A percentile compares a stretch with the other conserved stretches of the same genome.
Conservation (phyloP, 1,140 invertebrate genomes). For the Pseudomyrmex flavicornis region DNA sequence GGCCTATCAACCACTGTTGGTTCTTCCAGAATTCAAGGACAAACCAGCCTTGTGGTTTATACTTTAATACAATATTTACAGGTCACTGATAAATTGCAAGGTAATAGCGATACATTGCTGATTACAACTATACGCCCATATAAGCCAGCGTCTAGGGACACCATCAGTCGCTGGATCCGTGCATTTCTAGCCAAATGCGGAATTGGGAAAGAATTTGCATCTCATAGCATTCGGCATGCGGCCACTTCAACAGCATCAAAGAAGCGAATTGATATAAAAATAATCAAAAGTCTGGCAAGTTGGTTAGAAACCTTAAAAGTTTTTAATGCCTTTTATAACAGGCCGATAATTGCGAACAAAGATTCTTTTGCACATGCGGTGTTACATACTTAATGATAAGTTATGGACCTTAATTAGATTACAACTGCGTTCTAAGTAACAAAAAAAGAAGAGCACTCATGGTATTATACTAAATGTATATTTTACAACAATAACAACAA, state of each 20-base stretch:
- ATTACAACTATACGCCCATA: constrained; percentile 51
- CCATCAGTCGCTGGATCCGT: constrained; percentile 68
- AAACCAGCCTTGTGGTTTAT: neutral
- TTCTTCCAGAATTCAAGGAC: neutral
- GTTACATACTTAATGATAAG: too few relatives aligned
- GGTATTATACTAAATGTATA: too few relatives aligned
- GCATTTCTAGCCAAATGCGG: constrained; percentile 30
- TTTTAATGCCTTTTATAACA: constrained; percentile 28
- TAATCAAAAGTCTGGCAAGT: constrained; percentile 14
- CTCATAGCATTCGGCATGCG: constrained; percentile 60
- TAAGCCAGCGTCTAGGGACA: constrained; percentile 48
- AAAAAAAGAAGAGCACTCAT: too few relatives aligned
- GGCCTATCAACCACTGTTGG: neutral
- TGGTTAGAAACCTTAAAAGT: constrained; percentile 14
- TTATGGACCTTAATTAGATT: too few relatives aligned
- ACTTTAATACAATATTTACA: neutral
- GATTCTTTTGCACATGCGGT: neutral
- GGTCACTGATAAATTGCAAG: neutral
- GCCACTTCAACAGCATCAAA: constrained; percentile 65
- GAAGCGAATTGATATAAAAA: constrained; percentile 42
- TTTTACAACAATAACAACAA: too few relatives aligned
- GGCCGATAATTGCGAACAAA: constrained; percentile 19
- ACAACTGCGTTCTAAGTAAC: too few relatives aligned
- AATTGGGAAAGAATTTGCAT: constrained; percentile 56
- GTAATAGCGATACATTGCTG: neutral